phyloP scores from a whole-genome alignment of 2,888 invertebrate genomes.

The Resseliella maxima region DNA sequence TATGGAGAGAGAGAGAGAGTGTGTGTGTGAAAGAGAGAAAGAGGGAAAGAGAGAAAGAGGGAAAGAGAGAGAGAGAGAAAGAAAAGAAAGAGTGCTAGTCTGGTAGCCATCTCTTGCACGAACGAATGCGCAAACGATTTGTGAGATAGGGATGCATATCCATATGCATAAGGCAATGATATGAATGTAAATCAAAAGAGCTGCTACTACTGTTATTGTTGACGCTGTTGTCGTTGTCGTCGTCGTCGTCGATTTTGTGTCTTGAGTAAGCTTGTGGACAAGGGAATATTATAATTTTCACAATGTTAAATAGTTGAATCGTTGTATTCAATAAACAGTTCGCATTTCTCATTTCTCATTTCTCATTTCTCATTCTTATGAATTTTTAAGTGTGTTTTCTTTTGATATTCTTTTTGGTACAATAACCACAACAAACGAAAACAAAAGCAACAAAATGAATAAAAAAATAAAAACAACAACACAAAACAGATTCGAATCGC shows the following conservation, averaged over 20 bases:
- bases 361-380: neutral
- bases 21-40: neutral
- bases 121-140: constrained; percentile 21
- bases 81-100: too few relatives aligned
- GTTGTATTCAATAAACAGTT: constrained; percentile 7
- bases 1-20: neutral
- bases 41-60: neutral
- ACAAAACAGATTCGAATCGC: constrained; percentile 14
- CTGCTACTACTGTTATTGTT: neutral
- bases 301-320: neutral
- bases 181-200: neutral
- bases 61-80: neutral
- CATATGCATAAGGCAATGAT: constrained; percentile 9
- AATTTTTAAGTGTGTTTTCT: neutral
- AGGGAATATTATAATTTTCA: constrained; percentile 41
- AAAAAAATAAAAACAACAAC: too few relatives aligned
- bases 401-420: neutral
- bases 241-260: neutral
- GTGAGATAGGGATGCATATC: constrained; percentile 40
- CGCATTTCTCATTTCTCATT: neutral
- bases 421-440: neutral
- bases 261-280: neutral
- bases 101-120: neutral
- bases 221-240: neutral
- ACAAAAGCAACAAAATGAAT: too few relatives aligned